phyloP scores from a whole-genome alignment of 2,797 vertebrate genomes.

The Liparis tanakae region DNA sequence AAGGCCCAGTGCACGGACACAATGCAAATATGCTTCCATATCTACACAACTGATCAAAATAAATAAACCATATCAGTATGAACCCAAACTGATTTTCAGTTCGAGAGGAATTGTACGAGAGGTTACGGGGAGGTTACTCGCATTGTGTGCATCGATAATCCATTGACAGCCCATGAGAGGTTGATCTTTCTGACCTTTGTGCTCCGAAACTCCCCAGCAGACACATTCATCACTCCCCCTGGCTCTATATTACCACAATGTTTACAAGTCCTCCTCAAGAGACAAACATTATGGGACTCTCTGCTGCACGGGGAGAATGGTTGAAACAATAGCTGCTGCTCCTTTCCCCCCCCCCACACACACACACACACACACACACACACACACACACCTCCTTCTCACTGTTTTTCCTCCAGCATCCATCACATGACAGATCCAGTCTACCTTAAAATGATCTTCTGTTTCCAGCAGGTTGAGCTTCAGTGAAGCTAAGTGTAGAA shows the following conservation, averaged over 20 bases:
- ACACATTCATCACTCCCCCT: conserved; percentile 78
- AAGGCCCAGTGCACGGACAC: neutral
- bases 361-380: too few species aligned
- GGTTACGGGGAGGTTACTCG: conserved; percentile 71
- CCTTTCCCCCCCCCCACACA: conserved; percentile 34
- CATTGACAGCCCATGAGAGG: conserved; percentile 72
- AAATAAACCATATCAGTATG: conserved; percentile 16
- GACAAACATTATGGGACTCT: conserved; percentile 56
- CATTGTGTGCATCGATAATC: conserved; percentile 73
- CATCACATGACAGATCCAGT: conserved; percentile 73
- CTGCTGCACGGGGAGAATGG: conserved; percentile 31
- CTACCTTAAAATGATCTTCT: conserved; percentile 66
- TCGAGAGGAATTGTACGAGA: conserved; percentile 51
- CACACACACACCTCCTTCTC: conserved; percentile 47
- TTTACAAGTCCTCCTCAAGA: conserved; percentile 56
- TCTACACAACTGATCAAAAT: conserved; percentile 24
- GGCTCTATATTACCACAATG: conserved; percentile 62
- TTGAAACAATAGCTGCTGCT: conserved; percentile 69
- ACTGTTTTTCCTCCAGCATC: conserved; percentile 52
- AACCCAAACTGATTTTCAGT: conserved; percentile 19
- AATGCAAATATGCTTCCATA: conserved; percentile 26
- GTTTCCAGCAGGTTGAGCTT: conserved; percentile 67
- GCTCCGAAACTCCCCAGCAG: conserved; percentile 68
- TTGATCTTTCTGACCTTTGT: conserved; percentile 72
- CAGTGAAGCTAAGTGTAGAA: conserved; percentile 64